phyloP scores from a whole-genome alignment of 1,140 invertebrate species.

The Eriocheir sinensis region DNA sequence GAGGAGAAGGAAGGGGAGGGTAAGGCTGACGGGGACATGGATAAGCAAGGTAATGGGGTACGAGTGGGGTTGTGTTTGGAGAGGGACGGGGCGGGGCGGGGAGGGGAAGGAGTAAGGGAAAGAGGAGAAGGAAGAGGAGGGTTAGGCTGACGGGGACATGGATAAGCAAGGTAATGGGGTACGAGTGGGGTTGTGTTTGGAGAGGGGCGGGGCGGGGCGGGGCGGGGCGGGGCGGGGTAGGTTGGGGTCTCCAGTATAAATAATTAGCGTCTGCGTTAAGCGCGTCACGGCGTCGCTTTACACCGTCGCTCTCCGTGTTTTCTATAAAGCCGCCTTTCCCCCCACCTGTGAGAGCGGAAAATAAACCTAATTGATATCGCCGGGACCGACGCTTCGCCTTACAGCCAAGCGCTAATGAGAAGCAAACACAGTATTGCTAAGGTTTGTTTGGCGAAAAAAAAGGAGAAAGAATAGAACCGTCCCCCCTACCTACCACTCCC shows the following conservation, averaged over 20 bases:
- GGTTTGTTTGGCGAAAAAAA: conserved; percentile 52
- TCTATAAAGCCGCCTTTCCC: conserved; percentile 65
- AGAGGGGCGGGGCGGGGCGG: neutral
- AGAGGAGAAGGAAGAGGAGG: neutral
- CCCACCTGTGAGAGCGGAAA: conserved; percentile 63
- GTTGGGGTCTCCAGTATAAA: neutral
- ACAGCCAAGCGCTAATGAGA: conserved; percentile 65
- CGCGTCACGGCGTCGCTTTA: conserved; percentile 39
- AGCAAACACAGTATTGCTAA: conserved; percentile 72
- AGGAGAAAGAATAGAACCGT: conserved; percentile 39
- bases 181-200: too few species aligned
- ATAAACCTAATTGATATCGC: conserved; percentile 70
- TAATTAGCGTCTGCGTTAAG: conserved; percentile 47
- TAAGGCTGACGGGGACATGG: too few species aligned
- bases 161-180: too few species aligned
- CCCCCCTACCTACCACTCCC: neutral
- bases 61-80: too few species aligned
- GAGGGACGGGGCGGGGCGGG: too few species aligned
- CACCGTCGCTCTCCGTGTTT: conserved; percentile 57
- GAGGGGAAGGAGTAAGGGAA: neutral
- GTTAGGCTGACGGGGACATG: too few species aligned
- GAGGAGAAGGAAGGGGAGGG: too few species aligned
- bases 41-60: too few species aligned
- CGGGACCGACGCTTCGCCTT: conserved; percentile 51
- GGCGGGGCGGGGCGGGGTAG: neutral